Conservation (phyloP, 2,888 invertebrate species). For the Cataglyphis livida region DNA sequence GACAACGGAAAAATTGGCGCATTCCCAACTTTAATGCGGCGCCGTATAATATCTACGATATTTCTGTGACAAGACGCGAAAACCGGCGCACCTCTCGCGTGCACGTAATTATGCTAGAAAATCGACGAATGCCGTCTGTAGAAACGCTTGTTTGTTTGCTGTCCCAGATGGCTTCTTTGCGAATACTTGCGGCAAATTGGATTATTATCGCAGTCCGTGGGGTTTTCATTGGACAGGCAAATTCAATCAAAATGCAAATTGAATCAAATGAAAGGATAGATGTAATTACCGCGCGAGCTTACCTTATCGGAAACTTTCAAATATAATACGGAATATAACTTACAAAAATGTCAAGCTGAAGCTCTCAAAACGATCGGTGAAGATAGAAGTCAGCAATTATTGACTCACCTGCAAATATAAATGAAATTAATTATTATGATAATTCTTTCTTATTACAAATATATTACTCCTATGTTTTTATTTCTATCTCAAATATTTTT, state of each 20-base stretch:
- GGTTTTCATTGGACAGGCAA: slow-evolving; percentile 25
- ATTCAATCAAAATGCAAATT: slow-evolving; percentile 51
- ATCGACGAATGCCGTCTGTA: slow-evolving; percentile 23
- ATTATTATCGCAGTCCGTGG: slow-evolving; percentile 33
- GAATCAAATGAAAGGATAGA: slow-evolving; percentile 28
- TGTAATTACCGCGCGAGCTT: slow-evolving; percentile 23
- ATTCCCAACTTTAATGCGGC: slow-evolving; percentile 49
- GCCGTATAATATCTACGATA: slow-evolving; percentile 40
- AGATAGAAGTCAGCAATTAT: not conserved
- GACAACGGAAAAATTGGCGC: slow-evolving; percentile 64
- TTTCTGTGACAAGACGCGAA: slow-evolving; percentile 47
- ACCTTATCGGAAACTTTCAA: slow-evolving; percentile 7
- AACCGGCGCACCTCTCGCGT: slow-evolving; percentile 2
- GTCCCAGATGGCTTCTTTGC: slow-evolving; percentile 36
- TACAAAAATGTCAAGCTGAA: not conserved
- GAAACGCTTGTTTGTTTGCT: slow-evolving; percentile 35
- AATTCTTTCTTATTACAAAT: not conserved
- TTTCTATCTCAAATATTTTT: not conserved
- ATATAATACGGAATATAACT: slow-evolving; percentile 14
- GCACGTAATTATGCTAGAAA: slow-evolving; percentile 61
- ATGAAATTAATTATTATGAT: slow-evolving; percentile 1
- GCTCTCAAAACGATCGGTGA: not conserved
- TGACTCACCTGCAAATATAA: slow-evolving; percentile 34
- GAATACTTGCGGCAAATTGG: slow-evolving; percentile 37
- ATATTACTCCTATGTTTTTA: not conserved